Base-by-base conservation (phyloP, 2,113 vertebrate species). In the Thunnus thynnus region DNA sequence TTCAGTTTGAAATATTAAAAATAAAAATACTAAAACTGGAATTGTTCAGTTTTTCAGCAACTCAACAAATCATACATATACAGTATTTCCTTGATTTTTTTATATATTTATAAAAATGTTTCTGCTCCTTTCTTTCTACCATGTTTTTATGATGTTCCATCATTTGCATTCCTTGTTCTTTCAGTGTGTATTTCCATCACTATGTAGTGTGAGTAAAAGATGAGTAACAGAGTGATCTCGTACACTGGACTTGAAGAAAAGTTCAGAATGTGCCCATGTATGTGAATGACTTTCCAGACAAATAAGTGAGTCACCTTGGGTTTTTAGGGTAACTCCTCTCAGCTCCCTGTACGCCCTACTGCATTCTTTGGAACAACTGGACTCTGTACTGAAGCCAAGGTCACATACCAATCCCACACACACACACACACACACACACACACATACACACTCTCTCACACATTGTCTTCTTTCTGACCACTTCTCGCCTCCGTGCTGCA, bases 331-430 rank as follows among this genome's bases (percentile, higher is more conserved):
- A 63, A 72, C 65, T 81, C 80, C 76, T 82, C 69, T 87, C 65
- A 57, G 67, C 56, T 80, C 84, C 67, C 76, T n/a, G 77, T 65
- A 20, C 61, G 11, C 75, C 67, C 46, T 14, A 32, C 47, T 48
- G 73, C 87, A 89, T 93, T 90, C 73, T 86, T 84, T 85, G 88
- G 85, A 92, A 88, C 83, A 90, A 88, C 89, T 80, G 74, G 44
- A 78, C 72, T 75, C 64, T 81, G 66, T 78, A 86, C 78, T 57
- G n/a, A 83, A 73, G 80, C 86, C 91, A 95, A 91, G 90, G 89
- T 91, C 86, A 73, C 70, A 89, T 92, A 84, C 86, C 73, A 0
- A 85, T 82, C 83, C 57, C 66, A 61, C 87, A 71, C 80, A 71
- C 48, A 65, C 48, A 56, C 66, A 61, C 87, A 71, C 80, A 71